Base-by-base conservation (phyloP, 2,113 vertebrate genomes). In the Platichthys flesus region DNA sequence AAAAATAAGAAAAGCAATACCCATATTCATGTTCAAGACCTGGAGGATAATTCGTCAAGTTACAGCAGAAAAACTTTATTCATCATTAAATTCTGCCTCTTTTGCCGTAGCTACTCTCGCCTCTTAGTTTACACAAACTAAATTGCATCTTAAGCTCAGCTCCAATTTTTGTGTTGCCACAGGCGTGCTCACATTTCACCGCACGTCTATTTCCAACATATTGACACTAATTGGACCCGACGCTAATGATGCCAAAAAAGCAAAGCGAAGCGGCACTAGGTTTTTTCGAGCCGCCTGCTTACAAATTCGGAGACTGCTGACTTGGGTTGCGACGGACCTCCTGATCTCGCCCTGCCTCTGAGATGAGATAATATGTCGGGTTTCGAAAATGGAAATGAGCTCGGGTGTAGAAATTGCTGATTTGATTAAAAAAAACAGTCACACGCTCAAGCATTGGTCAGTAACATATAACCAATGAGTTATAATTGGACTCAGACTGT, bases 171-270 rank as follows among this genome's bases (percentile, higher is more conserved):
- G 3, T 37, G 58, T 76, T 51, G 85, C 90, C 87, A 67, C n/a
- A 69, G 78, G 82, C 80, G 0, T 26, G 62, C 74, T 83, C 59
- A 79, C 61, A 79, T 79, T 83, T 85, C 71, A 59, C 24, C 13
- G 2, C 21, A 28, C 60, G 72, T 88, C 74, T 82, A 80, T 88
- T 88, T 88, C 75, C 73, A 88, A 63, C 68, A 51, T 28, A 67
- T 71, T 89, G 86, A 91, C n/a, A 26, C 73, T 90, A 85, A 90
- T 91, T 90, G 70, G 78, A 81, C 84, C 81, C 23, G 85, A 90
- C 90, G 72, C 74, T 90, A 91, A 91, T 90, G 86, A 91, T 82
- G 83, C 83, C 86, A 82, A 90, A 89, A 86, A 85, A 84, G 81
- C 78, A 78, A 82, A 85, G 69, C 54, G 12, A 80, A 79, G 86